Conservation (phyloP, 2,113 vertebrate species). For the Vireo altiloquus region DNA sequence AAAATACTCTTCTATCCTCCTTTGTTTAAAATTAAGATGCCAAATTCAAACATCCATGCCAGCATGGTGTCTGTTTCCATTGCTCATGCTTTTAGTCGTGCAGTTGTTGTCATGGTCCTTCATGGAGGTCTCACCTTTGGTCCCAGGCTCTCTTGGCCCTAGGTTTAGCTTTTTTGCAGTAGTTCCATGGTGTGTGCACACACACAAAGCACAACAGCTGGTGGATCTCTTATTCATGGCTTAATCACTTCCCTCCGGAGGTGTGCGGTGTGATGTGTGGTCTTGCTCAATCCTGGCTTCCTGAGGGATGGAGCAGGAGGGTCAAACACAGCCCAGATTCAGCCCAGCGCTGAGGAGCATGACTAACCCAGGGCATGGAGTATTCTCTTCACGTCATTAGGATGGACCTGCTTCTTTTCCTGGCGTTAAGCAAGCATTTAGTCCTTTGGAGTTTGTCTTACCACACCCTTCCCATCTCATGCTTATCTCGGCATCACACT, state of each 20-base stretch:
- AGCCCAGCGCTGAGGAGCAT: not conserved
- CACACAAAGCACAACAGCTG: conserved; percentile 43
- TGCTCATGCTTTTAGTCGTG: conserved; percentile 18
- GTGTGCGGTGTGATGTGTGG: conserved; percentile 41
- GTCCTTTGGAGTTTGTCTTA: not conserved
- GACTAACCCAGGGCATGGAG: conserved; percentile 17
- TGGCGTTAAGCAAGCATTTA: not conserved
- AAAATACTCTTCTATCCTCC: not conserved
- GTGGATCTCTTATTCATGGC: conserved; percentile 57
- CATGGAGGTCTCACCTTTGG: conserved; percentile 56
- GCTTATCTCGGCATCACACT: not conserved
- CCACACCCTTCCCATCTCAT: conserved; percentile 38
- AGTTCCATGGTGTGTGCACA: not conserved
- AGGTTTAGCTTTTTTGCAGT: not conserved
- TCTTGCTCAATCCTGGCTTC: conserved; percentile 47
- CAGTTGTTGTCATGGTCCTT: conserved; percentile 25
- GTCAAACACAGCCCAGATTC: conserved; percentile 15
- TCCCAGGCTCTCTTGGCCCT: conserved; percentile 18
- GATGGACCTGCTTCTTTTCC: conserved; percentile 42
- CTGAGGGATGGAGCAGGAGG: not conserved
- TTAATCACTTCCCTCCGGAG: conserved; percentile 63
- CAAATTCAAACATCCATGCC: not conserved
- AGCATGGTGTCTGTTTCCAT: not conserved
- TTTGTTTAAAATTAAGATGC: conserved; percentile 37
- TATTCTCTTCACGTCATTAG: not conserved